phyloP scores from a whole-genome alignment of 2,888 invertebrate species.

The Agonopterix subpropinquella region DNA sequence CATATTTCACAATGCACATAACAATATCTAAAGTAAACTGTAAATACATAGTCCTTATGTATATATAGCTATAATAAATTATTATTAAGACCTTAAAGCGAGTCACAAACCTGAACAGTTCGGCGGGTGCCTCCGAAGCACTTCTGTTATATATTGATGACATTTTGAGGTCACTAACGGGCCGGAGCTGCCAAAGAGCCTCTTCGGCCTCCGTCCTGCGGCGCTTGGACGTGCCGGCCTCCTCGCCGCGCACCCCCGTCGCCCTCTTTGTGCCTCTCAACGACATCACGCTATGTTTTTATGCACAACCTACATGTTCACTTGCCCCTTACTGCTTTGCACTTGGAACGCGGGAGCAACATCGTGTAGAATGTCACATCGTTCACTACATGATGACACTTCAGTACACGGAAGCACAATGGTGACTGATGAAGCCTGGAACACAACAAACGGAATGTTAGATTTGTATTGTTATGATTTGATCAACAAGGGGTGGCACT shows the following conservation, averaged over 20 bases:
- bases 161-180: constrained; percentile 90
- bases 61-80: too few species aligned
- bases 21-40: too few species aligned
- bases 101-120: constrained; percentile 80
- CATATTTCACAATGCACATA: too few species aligned
- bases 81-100: too few species aligned
- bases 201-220: constrained; percentile 65
- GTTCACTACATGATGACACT: constrained; percentile 64
- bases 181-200: constrained; percentile 85
- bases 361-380: constrained; percentile 70
- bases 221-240: constrained; percentile 61
- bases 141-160: constrained; percentile 91
- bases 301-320: constrained; percentile 70
- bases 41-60: too few species aligned
- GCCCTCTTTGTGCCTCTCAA: constrained; percentile 70
- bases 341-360: constrained; percentile 68
- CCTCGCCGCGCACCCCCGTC: constrained; percentile 58
- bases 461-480: not conserved
- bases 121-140: constrained; percentile 88
- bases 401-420: constrained; percentile 40
- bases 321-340: constrained; percentile 58
- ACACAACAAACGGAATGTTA: constrained; percentile 21
- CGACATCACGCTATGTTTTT: constrained; percentile 53
- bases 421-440: constrained; percentile 47
- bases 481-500: not conserved